phyloP scores from a whole-genome alignment of 2,797 vertebrate genomes.

The Oreochromis mossambicus region DNA sequence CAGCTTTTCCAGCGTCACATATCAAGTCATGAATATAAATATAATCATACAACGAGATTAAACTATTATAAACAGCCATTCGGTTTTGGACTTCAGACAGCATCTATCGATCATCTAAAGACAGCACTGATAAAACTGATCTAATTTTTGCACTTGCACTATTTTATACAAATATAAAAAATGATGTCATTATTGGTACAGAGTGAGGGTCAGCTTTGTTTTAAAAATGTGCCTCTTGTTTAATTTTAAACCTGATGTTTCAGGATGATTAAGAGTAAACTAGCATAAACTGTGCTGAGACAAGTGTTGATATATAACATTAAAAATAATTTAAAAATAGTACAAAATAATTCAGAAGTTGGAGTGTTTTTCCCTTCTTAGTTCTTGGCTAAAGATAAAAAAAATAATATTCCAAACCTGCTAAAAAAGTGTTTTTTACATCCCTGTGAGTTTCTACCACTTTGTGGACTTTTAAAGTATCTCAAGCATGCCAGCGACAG shows the following conservation, averaged over 20 bases:
- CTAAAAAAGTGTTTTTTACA: neutral
- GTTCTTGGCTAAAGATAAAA: neutral
- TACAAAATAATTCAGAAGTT: neutral
- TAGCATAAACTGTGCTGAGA: neutral
- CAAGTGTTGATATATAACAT: neutral
- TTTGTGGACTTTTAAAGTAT: neutral
- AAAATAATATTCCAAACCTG: neutral
- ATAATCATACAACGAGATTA: neutral
- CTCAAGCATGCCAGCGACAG: neutral
- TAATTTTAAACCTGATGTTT: neutral
- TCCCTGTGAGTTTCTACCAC: neutral
- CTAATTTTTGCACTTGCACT: neutral
- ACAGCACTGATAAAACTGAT: neutral
- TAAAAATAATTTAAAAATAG: neutral
- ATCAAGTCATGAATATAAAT: neutral
- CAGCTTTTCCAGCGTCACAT: neutral
- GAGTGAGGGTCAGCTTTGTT: neutral
- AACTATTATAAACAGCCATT: neutral
- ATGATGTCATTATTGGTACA: accelerated
- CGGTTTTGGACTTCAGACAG: neutral
- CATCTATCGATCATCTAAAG: neutral
- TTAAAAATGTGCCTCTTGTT: neutral
- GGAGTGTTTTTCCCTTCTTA: neutral
- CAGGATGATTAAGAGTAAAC: neutral
- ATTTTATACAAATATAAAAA: neutral